Evolutionary conservation across 1,140 invertebrate genomes (phyloP), one percentile per base, ranked within the genome.

Genomic region (Agrilus planipennis): DNA sequence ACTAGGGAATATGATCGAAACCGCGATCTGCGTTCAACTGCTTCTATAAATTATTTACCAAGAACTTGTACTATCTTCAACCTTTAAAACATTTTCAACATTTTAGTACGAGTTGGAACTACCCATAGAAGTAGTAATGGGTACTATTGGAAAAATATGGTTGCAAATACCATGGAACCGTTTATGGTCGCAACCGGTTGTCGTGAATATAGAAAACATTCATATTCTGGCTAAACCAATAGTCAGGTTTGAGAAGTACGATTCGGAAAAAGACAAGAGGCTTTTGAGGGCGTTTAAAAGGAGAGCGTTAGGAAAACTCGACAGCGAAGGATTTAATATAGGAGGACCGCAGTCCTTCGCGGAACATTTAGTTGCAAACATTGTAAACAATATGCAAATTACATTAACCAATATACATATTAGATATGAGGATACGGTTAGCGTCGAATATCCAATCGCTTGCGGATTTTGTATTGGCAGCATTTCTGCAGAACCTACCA

Each of bases 371-470:
- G 66, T 79, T 30, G 76, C 80, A 12, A 82, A 79, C 12, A 73
- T 86, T 7, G 67, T 86, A 39, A 86, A 85, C 58, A 86, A 85
- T 60, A 67, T 89, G 28, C 83, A 88, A 65, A 75, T 90, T 20
- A 82, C 75, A 42, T 69, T 89, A 10, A 75, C 76, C 34, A 85
- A 86, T 58, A 72, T 90, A 35, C 85, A 90, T 60, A 71, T 90
- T 34, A 70, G 86, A 50, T 90, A 87, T 51, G 85, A 89, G 57
- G 85, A 89, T 57, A 64, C 79, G 44, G 74, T 73, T 34, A 77
- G 75, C 35, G 73, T 70, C 20, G 71, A 75, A 41, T 71, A 71
- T 27, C 73, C 79, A 6, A 67, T 86, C 53, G 75, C 82, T 1
- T 81, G 76, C 60, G 85, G 84, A 11, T 52, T 87, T n/a, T 86